phyloP scores from a whole-genome alignment of 2,113 vertebrate genomes.

The Mormyrus iriodes region DNA sequence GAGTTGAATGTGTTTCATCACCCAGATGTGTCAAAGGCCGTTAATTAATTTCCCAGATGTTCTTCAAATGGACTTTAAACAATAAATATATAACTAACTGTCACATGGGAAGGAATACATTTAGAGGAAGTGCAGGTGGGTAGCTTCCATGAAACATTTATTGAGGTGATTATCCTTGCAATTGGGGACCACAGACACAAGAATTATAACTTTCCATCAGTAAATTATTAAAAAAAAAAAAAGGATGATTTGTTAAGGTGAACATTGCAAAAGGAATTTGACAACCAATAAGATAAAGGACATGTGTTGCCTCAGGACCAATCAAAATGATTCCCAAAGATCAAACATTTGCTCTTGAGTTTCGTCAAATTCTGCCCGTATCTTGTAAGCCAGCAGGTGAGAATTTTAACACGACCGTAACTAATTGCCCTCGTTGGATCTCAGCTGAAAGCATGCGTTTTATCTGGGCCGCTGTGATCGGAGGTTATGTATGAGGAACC shows the following conservation, averaged over 20 bases:
- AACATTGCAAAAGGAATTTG: neutral
- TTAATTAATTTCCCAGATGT: neutral
- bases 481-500: conserved; percentile 8
- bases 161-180: neutral
- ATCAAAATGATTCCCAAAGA: neutral
- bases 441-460: neutral
- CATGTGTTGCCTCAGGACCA: neutral
- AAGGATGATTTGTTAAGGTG: neutral
- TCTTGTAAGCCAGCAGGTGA: neutral
- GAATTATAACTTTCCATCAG: neutral
- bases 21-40: neutral
- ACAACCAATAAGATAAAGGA: neutral
- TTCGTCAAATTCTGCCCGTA: neutral
- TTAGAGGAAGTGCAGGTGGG: neutral
- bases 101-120: neutral
- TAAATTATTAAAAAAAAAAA: neutral
- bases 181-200: neutral
- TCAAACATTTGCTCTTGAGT: neutral
- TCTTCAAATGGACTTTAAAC: neutral
- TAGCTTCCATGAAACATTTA: neutral
- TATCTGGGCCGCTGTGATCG: neutral
- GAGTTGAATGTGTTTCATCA: neutral
- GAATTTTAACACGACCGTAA: neutral
- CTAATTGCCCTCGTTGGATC: neutral
- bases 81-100: neutral